Evolutionary conservation across 92 coral and sea anemone species (phyloP), one percentile per base, ranked within the genome.

Genomic region (Porites evermanni): DNA sequence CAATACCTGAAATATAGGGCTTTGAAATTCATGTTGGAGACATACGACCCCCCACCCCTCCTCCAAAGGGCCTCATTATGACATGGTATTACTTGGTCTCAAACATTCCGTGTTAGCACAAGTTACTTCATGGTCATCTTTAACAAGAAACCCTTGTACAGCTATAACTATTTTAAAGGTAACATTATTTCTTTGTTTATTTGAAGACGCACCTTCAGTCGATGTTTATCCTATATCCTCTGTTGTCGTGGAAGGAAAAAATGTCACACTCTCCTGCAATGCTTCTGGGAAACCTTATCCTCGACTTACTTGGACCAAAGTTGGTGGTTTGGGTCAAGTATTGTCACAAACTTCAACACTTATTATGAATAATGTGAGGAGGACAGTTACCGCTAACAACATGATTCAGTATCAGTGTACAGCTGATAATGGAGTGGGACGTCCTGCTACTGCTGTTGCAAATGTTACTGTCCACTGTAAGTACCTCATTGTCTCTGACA

Each of bases 401-500:
- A 2, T 79, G 65, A 67, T 51, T 50, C 84, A 79, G 78, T 81
- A 81, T 81, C 77, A 70, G 21, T 81, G 78, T 71, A 70, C 86
- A 70, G 86, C 78, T 47, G 29, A 78, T 29, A 81, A 81, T 81
- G 86, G 86, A 81, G 86, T 81, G 21, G 86, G 21, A 7, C 18
- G 32, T 29, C 44, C 68, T 32, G 78, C 69, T 17, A 70, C 56
- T 1, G 86, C 32, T 10, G 26, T 18, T 51, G 60, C 65, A 21
- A 81, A 54, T 58, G 23, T 81, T 14, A 81, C 86, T 70, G 78
- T 81, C 5, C 85, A 81, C 32, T 80, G 84, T 80, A 69, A 80
- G 84, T 79, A 13, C 61, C 47, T 38, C 5, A 38, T 38, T 38
- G 47, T 38, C 47, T 38, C 47, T 38, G 47, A 38, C 47, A 38